Evolutionary conservation across 1,140 invertebrate species (phyloP).

Genomic region (Panagrolaimus sp.): DNA sequence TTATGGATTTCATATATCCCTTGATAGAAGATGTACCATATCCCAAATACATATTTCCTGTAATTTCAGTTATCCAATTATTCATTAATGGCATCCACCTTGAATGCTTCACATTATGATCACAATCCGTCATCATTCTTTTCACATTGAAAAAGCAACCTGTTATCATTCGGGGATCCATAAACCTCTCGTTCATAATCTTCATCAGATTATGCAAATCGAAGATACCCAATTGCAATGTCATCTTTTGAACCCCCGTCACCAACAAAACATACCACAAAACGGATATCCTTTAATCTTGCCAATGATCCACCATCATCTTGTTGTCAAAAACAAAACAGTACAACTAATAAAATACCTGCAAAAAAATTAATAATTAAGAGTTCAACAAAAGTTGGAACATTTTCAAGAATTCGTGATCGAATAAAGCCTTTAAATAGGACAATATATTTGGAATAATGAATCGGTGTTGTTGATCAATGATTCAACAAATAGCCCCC

Average conservation of each 20-base stretch:
- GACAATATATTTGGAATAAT: not conserved
- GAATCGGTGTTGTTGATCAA: not conserved
- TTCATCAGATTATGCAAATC: not conserved
- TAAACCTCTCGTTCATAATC: not conserved
- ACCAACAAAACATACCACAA: not conserved
- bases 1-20: no score
- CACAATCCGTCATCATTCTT: not conserved
- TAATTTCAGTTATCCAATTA: not conserved
- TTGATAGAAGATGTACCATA: no score
- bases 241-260: not conserved
- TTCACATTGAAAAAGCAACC: not conserved
- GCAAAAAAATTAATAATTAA: not conserved
- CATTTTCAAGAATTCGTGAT: not conserved
- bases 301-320: not conserved
- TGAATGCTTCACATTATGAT: not conserved
- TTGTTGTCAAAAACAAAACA: no score
- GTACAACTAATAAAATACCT: not conserved
- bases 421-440: not conserved
- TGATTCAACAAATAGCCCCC: not conserved
- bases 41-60: no score
- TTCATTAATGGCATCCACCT: slow-evolving; percentile 1
- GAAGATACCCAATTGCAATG: not conserved
- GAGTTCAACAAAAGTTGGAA: not conserved
- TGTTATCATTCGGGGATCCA: not conserved
- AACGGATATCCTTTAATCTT: slow-evolving; percentile 3